Evolutionary conservation across 2,113 vertebrate genomes (phyloP).

Genomic region (Macquaria australasica): DNA sequence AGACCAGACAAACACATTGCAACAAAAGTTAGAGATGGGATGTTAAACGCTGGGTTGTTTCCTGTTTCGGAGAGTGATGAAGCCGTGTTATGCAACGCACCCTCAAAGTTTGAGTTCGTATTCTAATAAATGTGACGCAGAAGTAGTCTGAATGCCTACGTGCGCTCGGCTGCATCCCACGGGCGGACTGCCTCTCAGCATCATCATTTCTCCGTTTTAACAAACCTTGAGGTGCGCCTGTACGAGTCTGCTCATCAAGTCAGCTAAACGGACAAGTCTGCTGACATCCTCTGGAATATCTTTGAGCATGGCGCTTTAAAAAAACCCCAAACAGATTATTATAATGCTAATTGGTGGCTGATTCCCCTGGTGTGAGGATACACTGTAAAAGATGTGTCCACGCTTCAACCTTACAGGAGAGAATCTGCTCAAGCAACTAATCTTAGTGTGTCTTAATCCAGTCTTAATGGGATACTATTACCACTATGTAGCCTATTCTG

Average conservation of each 20-base stretch:
- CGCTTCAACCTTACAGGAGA: no score
- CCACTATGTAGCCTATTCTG: no score
- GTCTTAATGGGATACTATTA: no score
- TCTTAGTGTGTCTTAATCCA: no score
- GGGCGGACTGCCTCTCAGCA: not conserved
- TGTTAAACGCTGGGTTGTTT: not conserved
- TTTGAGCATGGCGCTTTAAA: no score
- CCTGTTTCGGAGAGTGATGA: not conserved
- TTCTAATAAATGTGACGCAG: not conserved
- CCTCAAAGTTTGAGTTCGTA: not conserved
- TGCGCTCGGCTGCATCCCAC: constrained; percentile 5
- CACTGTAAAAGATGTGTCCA: no score
- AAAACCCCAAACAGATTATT: no score
- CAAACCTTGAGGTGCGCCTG: not conserved
- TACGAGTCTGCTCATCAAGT: no score
- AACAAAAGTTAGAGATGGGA: not conserved
- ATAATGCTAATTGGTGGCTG: no score
- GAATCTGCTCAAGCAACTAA: no score
- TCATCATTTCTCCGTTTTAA: not conserved
- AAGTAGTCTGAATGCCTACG: not conserved
- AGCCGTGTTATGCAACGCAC: not conserved
- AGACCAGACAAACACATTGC: not conserved
- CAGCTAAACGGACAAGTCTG: no score
- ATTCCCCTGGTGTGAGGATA: no score
- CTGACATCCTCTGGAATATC: not conserved